A percentile compares a stretch with the other conserved stretches of the same genome.
Evolutionary conservation across 2,113 vertebrate species (phyloP).

Genomic region (Todiramphus chloris): DNA sequence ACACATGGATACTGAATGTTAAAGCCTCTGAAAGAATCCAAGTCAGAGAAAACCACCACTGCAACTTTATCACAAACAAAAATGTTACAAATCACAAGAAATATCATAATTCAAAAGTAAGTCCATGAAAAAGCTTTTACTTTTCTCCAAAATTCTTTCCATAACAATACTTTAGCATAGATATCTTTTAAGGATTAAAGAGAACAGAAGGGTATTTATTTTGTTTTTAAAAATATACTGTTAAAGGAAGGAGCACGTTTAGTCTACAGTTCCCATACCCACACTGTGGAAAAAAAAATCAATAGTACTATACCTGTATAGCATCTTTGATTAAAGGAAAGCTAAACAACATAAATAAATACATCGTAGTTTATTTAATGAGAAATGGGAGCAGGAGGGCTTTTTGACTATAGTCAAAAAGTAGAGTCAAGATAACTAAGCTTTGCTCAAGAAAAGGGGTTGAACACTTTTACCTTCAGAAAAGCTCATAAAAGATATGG

Average conservation of each 20-base stretch:
- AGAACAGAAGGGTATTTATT: background rate
- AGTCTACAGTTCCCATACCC: background rate
- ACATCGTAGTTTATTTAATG: background rate
- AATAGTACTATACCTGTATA: background rate
- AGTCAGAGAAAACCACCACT: background rate
- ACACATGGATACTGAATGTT: background rate
- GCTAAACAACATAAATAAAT: background rate
- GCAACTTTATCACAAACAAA: background rate
- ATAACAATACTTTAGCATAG: background rate
- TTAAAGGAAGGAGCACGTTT: background rate
- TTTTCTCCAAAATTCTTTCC: background rate
- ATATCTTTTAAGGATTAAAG: background rate
- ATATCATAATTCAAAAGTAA: background rate
- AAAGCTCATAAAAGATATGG: background rate
- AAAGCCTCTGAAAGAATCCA: background rate
- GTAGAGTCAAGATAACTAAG: background rate
- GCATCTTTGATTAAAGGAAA: background rate
- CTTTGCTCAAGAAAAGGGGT: background rate
- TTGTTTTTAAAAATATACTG: background rate
- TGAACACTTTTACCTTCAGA: background rate
- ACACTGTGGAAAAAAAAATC: background rate
- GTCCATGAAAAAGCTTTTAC: background rate
- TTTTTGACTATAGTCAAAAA: background rate
- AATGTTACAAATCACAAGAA: background rate
- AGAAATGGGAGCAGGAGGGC: background rate